These are phyloP conservation scores for Sarcophaga caerulescens DNA, from an alignment of 2,888 invertebrate genomes.

Conservation along the genomic window DNA sequence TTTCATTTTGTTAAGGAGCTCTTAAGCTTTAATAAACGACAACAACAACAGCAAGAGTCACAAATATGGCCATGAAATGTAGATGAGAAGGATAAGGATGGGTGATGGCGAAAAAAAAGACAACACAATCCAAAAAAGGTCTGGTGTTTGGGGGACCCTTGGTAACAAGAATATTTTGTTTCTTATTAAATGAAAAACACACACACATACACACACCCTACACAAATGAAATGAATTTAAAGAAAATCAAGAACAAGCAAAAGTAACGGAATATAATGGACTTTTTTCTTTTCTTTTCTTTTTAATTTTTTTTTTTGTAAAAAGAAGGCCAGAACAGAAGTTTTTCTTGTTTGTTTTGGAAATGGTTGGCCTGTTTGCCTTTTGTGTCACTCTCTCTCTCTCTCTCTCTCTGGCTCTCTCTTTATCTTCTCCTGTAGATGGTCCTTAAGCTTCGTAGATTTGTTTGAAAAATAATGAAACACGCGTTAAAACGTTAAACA, in stretches of 20 bases:
- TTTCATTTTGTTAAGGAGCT: neutral
- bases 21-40: slow-evolving; percentile 52
- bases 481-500: slow-evolving; percentile 48
- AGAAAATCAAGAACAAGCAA: slow-evolving; percentile 4
- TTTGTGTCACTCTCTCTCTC: neutral
- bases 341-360: neutral
- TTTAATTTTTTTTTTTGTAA: slow-evolving; percentile 7
- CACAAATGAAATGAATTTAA: slow-evolving; percentile 31
- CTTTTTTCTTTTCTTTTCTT: slow-evolving; percentile 12
- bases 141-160: slow-evolving; percentile 46
- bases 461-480: slow-evolving; percentile 31
- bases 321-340: slow-evolving; percentile 46
- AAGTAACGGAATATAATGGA: slow-evolving; percentile 20
- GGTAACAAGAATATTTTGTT: slow-evolving; percentile 52
- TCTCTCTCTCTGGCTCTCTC: neutral
- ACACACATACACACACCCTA: neutral
- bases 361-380: neutral
- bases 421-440: neutral
- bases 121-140: neutral
- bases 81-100: neutral
- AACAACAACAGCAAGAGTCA: slow-evolving; percentile 28
- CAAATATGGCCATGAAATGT: slow-evolving; percentile 23
- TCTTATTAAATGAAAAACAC: neutral
- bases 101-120: neutral
- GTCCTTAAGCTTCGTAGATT: neutral